A percentile compares a stretch with the other conserved stretches of the same genome.
Conservation (phyloP, 2,888 invertebrate species). For the Morpho deidamia region DNA sequence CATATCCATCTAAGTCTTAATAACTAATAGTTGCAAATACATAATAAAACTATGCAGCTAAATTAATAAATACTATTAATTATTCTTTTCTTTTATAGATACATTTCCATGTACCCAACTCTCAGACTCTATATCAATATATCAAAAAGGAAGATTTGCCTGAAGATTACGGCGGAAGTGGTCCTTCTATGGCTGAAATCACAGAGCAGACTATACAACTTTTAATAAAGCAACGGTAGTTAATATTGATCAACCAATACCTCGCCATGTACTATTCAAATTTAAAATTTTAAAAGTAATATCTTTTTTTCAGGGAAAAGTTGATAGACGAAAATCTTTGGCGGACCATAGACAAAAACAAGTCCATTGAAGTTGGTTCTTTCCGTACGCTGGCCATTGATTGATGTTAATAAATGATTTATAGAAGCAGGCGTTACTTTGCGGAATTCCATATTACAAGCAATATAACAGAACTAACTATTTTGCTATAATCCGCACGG, state of each 20-base stretch:
- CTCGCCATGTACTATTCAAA: too few relatives aligned
- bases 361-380: constrained; percentile 26
- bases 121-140: constrained; percentile 77
- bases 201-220: constrained; percentile 61
- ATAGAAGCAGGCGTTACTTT: too few relatives aligned
- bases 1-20: too few relatives aligned
- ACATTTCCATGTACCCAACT: constrained; percentile 81
- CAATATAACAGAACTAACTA: too few relatives aligned
- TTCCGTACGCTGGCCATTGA: constrained; percentile 36
- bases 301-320: constrained; percentile 28
- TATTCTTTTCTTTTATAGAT: constrained; percentile 51
- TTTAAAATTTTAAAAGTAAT: background rate
- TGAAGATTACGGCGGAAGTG: constrained; percentile 80
- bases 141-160: constrained; percentile 80
- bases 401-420: constrained; percentile 19
- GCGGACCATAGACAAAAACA: constrained; percentile 30
- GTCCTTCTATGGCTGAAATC: constrained; percentile 67
- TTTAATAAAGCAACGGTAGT: constrained; percentile 37
- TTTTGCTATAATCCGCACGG: too few relatives aligned
- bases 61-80: too few relatives aligned
- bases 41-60: too few relatives aligned
- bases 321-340: constrained; percentile 30
- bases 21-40: too few relatives aligned
- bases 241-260: background rate
- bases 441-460: too few relatives aligned